Conservation (phyloP, 2,888 invertebrate species). For the Junonia oenone region DNA sequence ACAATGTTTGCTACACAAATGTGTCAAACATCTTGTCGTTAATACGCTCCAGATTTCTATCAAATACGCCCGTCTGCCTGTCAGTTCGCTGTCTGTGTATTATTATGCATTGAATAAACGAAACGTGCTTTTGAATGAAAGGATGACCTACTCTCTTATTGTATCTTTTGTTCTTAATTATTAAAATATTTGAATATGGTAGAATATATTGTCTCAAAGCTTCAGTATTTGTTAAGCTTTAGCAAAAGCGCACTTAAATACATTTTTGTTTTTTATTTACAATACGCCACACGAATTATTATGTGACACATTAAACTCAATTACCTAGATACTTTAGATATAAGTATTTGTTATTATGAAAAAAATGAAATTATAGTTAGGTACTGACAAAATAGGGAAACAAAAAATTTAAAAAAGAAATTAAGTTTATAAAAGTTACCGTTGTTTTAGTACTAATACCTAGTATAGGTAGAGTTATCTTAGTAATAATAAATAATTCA, state of each 20-base stretch:
- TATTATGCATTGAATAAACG: slow-evolving; percentile 20
- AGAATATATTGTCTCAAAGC: neutral
- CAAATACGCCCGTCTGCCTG: slow-evolving; percentile 46
- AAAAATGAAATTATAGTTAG: too few relatives aligned
- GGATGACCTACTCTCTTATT: slow-evolving; percentile 1
- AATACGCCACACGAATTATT: neutral
- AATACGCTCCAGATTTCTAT: slow-evolving; percentile 33
- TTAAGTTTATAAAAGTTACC: too few relatives aligned
- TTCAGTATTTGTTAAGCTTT: neutral
- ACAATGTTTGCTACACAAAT: slow-evolving; percentile 5
- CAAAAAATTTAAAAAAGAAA: too few relatives aligned
- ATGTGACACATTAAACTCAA: too few relatives aligned
- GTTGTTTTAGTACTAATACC: too few relatives aligned
- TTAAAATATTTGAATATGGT: neutral
- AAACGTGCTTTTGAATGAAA: slow-evolving; percentile 13
- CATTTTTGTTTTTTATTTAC: neutral
- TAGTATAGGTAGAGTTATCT: too few relatives aligned
- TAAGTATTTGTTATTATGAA: too few relatives aligned
- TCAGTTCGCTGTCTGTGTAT: slow-evolving; percentile 31
- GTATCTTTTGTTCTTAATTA: neutral
- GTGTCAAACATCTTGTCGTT: slow-evolving; percentile 18
- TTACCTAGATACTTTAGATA: too few relatives aligned
- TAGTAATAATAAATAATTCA: too few relatives aligned
- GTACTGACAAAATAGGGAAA: too few relatives aligned
- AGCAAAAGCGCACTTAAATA: neutral